A percentile compares a stretch with the other conserved stretches of the same genome.
phyloP scores from a whole-genome alignment of 2,888 invertebrate genomes.

The Teleogryllus oceanicus region DNA sequence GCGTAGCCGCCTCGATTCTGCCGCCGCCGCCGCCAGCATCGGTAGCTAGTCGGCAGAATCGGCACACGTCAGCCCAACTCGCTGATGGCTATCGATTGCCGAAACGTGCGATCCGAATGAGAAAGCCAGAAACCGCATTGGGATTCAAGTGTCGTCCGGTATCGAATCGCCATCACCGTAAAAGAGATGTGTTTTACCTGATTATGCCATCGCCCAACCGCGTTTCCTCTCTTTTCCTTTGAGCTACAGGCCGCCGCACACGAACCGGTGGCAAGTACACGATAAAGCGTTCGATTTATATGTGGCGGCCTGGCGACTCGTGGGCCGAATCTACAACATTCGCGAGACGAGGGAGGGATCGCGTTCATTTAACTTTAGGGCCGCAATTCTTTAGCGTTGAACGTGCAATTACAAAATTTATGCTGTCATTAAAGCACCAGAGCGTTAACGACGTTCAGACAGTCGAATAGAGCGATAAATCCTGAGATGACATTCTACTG shows the following conservation, averaged over 20 bases:
- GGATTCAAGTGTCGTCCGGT: neutral
- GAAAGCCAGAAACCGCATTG: neutral
- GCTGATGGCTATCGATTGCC: neutral
- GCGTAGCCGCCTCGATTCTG: too few species aligned
- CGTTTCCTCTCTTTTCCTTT: neutral
- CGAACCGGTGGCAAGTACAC: neutral
- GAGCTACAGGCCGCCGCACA: neutral
- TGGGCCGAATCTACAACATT: neutral
- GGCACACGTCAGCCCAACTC: too few species aligned
- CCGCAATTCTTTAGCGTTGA: neutral
- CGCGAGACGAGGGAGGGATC: neutral
- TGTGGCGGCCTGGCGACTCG: neutral
- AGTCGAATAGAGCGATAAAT: neutral
- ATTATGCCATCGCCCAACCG: neutral
- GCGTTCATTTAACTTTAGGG: neutral
- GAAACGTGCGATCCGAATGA: neutral
- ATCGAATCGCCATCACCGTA: neutral
- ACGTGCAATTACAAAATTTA: constrained; percentile 3
- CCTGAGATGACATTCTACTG: neutral
- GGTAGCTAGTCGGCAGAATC: too few species aligned
- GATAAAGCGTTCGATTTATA: neutral
- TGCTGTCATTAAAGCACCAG: neutral
- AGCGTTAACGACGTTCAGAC: neutral
- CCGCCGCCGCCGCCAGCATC: too few species aligned
- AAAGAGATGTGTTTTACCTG: constrained; percentile 10